A percentile compares a stretch with the other conserved stretches of the same genome.
Conservation (phyloP, 2,888 invertebrate species). For the Tupiocoris notatus region DNA sequence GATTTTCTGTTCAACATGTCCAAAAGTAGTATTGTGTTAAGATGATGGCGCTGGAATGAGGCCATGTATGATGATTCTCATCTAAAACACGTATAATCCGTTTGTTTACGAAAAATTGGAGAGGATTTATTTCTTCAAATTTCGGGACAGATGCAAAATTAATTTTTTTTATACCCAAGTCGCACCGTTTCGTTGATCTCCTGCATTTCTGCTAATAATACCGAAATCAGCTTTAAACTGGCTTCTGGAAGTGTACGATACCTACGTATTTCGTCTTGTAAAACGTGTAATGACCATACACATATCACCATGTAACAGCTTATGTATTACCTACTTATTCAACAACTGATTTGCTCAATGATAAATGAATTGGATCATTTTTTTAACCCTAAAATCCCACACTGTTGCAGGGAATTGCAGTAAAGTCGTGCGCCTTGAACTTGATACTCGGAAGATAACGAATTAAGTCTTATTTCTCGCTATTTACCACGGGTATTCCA, state of each 20-base stretch:
- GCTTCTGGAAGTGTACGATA: not conserved
- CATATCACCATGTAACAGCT: conserved; percentile 24
- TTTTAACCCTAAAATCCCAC: not conserved
- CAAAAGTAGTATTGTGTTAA: not conserved
- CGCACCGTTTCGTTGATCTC: not conserved
- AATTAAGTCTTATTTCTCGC: too few species aligned
- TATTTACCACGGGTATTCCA: too few species aligned
- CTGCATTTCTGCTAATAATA: not conserved
- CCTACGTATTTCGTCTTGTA: not conserved
- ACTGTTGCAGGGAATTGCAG: not conserved
- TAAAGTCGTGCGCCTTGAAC: not conserved
- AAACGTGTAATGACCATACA: conserved; percentile 8
- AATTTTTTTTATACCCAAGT: not conserved
- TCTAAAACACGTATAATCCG: too few species aligned
- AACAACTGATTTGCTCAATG: conserved; percentile 36
- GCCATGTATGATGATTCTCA: not conserved
- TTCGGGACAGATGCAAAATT: not conserved
- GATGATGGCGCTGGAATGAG: not conserved
- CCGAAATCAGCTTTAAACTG: not conserved
- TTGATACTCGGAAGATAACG: not conserved
- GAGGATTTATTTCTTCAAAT: not conserved
- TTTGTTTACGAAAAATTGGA: not conserved
- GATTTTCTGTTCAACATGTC: not conserved
- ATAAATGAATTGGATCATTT: not conserved
- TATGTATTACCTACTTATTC: conserved; percentile 17